Base-by-base conservation (phyloP, 2,797 vertebrate genomes). In the Cryptoprocta ferox region DNA sequence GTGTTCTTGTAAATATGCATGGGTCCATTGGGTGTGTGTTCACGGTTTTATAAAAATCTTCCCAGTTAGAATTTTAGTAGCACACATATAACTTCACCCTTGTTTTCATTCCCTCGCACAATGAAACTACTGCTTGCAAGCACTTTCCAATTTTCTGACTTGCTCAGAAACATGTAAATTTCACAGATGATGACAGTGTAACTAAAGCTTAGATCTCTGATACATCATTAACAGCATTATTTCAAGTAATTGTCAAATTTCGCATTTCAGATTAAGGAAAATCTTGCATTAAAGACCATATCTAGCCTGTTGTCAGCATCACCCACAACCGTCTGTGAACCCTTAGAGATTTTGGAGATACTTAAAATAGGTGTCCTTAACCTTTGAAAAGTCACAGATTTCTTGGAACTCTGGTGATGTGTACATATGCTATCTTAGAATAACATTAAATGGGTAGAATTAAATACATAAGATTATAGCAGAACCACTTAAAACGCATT, bases 241-340 rank as follows among this genome's bases (percentile, higher is more conserved):
- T 97, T 91, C 19, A 85, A 81, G 89, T 82, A 19, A 82, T 70
- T 70, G 1, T 35, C 18, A 61, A 75, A 42, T 45, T 88, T 96
- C 78, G 5, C 8, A 81, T 90, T 96, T 73, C 24, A 91, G 79
- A 68, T 61, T 82, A 63, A 92, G 21, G 56, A 96, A 92, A 90
- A 39, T 65, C 4, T 89, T 97, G 6, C 42, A 65, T 18, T 89
- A 50, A 66, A 3, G 39, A 1, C 3, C 7, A n/a, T 90, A 32
- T 79, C 42, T 71, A 89, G 12, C 3, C 19, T 95, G 2, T 78
- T 70, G 4, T 88, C 11, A 68, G 13, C 15, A 6, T 85, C 86
- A 53, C 26, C 6, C 26, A 70, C 3, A 79, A 86, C 4, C 6
- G 4, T 30, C 80, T 96, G 85, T 61, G 87, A 85, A 59, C 13